Evolutionary conservation across 2,113 vertebrate genomes (phyloP).

Genomic region (Brienomyrus brachyistius): DNA sequence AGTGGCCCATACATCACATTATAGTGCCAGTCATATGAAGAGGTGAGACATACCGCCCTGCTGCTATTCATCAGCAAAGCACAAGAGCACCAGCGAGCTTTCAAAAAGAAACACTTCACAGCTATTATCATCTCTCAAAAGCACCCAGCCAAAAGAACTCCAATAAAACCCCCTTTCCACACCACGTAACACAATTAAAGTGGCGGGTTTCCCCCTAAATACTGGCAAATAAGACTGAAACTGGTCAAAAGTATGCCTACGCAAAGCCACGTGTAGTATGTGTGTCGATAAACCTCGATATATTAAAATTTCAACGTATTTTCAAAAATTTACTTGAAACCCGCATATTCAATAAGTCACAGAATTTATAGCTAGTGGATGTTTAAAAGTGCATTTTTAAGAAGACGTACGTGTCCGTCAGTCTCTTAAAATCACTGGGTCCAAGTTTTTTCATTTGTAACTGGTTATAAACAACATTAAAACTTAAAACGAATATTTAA

Average conservation of each 20-base stretch:
- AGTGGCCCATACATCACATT: background rate
- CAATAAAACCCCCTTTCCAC: background rate
- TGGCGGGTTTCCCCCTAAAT: background rate
- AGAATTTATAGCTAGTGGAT: background rate
- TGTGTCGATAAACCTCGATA: background rate
- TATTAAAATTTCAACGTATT: background rate
- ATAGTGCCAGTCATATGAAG: background rate
- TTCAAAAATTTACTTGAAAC: background rate
- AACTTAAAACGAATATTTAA: background rate
- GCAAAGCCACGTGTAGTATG: background rate
- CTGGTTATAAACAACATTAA: background rate
- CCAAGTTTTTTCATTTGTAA: background rate
- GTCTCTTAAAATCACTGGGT: background rate
- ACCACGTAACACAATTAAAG: background rate
- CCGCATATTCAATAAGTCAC: background rate
- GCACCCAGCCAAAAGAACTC: background rate
- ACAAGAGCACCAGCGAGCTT: background rate
- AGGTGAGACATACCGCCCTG: background rate
- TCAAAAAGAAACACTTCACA: background rate
- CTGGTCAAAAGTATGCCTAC: background rate
- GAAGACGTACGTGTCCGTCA: background rate
- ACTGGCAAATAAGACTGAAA: background rate
- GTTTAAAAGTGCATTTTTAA: background rate
- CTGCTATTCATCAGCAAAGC: background rate
- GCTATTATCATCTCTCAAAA: background rate